Percentiles rank a stretch among this genome's conserved stretches.
Evolutionary conservation across 2,888 invertebrate genomes (phyloP).

Genomic region (Galeopsomyia nigrocyanea): DNA sequence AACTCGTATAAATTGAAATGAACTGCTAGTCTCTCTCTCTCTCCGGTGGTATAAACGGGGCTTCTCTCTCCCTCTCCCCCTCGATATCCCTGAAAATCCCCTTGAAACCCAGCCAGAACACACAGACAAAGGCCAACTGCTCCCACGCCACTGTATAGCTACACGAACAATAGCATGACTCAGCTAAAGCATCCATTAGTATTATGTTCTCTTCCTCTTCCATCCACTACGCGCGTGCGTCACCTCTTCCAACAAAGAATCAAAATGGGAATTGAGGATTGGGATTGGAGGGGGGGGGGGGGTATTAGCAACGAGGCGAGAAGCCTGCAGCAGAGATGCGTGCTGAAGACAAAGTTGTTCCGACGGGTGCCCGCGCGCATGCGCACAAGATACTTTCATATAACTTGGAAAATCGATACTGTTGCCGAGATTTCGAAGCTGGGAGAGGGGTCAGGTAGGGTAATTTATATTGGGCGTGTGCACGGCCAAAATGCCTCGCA

Average conservation of each 20-base stretch:
- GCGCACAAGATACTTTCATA: constrained; percentile 3
- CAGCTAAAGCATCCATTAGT: too few relatives aligned
- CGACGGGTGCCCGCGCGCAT: background rate
- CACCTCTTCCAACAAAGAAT: constrained; percentile 17
- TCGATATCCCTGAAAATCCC: background rate
- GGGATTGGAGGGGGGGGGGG: constrained; percentile 16
- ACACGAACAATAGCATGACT: too few relatives aligned
- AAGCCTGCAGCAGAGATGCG: background rate
- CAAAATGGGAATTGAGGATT: constrained; percentile 24
- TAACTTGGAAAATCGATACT: constrained; percentile 27
- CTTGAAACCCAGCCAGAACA: too few relatives aligned
- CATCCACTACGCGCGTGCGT: background rate
- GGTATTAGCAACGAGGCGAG: constrained; percentile 2
- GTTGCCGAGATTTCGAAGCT: background rate
- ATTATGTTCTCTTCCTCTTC: too few relatives aligned
- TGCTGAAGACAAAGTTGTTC: too few relatives aligned
- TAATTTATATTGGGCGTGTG: background rate
- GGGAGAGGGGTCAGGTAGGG: background rate
- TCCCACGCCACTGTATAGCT: too few relatives aligned
- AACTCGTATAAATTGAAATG: too few relatives aligned
- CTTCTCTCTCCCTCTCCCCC: background rate
- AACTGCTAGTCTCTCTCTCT: background rate
- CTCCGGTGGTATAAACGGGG: background rate
- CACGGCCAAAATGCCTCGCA: background rate
- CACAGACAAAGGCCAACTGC: too few relatives aligned